A percentile compares a stretch with the other conserved stretches of the same genome.
These are phyloP conservation scores for Toxotes chatareus DNA, from an alignment of 2,113 vertebrate species.

Conservation along the genomic window DNA sequence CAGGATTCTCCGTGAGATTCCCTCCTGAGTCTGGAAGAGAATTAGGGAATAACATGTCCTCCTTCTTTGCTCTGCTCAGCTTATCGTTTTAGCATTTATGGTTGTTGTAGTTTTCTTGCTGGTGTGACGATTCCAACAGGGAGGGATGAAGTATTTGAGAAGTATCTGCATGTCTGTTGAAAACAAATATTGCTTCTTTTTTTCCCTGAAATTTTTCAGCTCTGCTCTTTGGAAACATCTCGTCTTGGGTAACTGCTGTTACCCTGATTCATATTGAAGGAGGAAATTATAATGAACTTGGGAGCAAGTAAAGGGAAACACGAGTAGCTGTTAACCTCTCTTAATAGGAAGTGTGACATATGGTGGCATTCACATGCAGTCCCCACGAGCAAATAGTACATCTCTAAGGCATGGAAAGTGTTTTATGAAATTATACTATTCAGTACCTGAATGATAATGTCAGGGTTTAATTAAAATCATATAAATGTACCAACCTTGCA, in stretches of 20 bases:
- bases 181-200: background rate
- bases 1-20: background rate
- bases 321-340: background rate
- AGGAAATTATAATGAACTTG: background rate
- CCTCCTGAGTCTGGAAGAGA: conserved; percentile 22
- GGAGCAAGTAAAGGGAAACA: background rate
- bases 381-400: background rate
- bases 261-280: background rate
- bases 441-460: background rate
- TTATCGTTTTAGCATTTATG: conserved; percentile 7
- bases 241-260: background rate
- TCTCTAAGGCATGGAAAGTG: background rate
- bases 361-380: background rate
- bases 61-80: conserved; percentile 24
- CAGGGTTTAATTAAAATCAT: background rate
- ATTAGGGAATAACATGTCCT: background rate
- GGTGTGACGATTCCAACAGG: conserved; percentile 28
- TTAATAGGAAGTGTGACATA: background rate
- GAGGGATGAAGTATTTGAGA: conserved; percentile 22
- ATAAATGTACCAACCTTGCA: background rate
- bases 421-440: background rate
- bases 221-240: background rate
- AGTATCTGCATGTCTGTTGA: background rate
- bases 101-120: conserved; percentile 9
- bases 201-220: background rate